Evolutionary conservation across 1,140 invertebrate species (phyloP).

Genomic region (Ectropis grisescens): DNA sequence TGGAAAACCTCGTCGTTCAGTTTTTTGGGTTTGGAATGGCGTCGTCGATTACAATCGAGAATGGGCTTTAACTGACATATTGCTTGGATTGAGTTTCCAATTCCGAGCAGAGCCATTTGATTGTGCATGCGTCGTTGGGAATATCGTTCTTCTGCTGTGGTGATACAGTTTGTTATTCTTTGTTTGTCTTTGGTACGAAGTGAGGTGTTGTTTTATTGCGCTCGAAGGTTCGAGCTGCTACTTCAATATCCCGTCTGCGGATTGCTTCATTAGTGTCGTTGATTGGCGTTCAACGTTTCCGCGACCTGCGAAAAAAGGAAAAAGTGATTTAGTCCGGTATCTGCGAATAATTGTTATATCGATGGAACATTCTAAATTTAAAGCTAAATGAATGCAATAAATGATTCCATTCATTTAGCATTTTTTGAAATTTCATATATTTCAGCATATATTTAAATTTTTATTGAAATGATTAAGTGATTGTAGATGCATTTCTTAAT

Average conservation of each 20-base stretch:
- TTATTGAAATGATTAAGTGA: too few relatives aligned
- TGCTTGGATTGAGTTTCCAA: conserved; percentile 40
- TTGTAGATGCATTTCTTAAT: too few relatives aligned
- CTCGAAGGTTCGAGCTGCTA: conserved; percentile 41
- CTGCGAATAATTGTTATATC: neutral
- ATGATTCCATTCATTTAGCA: too few relatives aligned
- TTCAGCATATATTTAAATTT: too few relatives aligned
- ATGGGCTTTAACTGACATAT: conserved; percentile 57
- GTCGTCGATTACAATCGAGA: conserved; percentile 41
- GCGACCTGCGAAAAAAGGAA: conserved; percentile 55
- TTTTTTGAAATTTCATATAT: too few relatives aligned
- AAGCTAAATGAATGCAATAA: too few relatives aligned
- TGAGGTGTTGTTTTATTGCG: conserved; percentile 48
- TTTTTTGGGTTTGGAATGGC: conserved; percentile 35
- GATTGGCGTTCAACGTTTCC: conserved; percentile 44
- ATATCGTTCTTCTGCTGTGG: conserved; percentile 22
- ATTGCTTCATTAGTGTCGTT: conserved; percentile 62
- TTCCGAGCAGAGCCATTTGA: conserved; percentile 55
- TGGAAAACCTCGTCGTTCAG: conserved; percentile 46
- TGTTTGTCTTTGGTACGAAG: conserved; percentile 19
- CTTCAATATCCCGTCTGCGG: conserved; percentile 57
- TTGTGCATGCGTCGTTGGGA: conserved; percentile 18
- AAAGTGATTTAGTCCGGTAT: conserved; percentile 9
- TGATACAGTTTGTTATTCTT: conserved; percentile 37
- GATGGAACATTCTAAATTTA: too few relatives aligned